A percentile compares a stretch with the other conserved stretches of the same genome.
Conservation (phyloP, 1,140 invertebrate species). For the Drosophila biarmipes region DNA sequence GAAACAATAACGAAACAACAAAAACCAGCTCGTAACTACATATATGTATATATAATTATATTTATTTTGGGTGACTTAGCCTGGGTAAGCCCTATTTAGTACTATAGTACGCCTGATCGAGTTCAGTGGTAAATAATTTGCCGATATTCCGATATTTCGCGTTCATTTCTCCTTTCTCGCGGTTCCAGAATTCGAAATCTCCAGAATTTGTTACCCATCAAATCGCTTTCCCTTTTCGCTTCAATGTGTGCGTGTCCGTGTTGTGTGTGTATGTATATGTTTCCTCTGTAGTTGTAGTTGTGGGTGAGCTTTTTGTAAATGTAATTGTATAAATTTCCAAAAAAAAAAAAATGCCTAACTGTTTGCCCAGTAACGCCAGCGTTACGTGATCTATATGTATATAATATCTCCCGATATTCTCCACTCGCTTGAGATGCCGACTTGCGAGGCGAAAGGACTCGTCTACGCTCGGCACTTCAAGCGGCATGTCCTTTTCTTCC, state of each 20-base stretch:
- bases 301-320: constrained; percentile 15
- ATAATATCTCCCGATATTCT: constrained; percentile 42
- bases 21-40: constrained; percentile 29
- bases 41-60: constrained; percentile 8
- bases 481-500: constrained; percentile 24
- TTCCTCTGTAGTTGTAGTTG: constrained; percentile 12
- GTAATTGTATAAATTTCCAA: constrained; percentile 44
- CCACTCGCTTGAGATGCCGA: constrained; percentile 25
- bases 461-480: constrained; percentile 15
- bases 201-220: neutral
- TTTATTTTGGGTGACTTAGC: constrained; percentile 6
- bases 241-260: constrained; percentile 17
- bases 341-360: constrained; percentile 48
- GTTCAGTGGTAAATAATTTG: constrained; percentile 34
- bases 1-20: constrained; percentile 18
- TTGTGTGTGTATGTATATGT: constrained; percentile 12
- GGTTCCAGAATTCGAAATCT: constrained; percentile 7
- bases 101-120: constrained; percentile 31
- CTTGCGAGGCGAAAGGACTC: neutral
- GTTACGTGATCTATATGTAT: constrained; percentile 53
- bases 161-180: constrained; percentile 1
- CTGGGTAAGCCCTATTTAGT: constrained; percentile 16
- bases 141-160: constrained; percentile 15
- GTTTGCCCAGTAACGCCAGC: constrained; percentile 55
- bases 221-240: constrained; percentile 16